Conservation (phyloP, 1,140 invertebrate species). For the Galendromus occidentalis region DNA sequence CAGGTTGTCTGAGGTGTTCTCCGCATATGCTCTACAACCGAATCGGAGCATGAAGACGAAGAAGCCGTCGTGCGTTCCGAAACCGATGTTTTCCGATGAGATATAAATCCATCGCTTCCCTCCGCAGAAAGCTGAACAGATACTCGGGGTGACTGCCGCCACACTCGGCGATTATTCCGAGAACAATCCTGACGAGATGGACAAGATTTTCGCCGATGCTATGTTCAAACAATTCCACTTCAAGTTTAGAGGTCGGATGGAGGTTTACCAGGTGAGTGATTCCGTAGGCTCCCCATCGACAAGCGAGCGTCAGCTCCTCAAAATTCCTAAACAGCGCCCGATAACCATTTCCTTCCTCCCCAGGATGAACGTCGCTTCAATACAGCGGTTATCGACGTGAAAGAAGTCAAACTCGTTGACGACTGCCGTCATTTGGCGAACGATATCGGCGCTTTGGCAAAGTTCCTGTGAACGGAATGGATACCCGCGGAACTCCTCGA, state of each 20-base stretch:
- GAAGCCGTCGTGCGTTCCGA: too few species aligned
- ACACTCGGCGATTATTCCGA: neutral
- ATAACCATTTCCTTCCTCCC: neutral
- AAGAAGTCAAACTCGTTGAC: neutral
- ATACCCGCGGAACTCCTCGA: too few species aligned
- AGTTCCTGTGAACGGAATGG: neutral
- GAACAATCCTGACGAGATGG: neutral
- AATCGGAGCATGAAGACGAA: too few species aligned
- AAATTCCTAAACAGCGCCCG: too few species aligned
- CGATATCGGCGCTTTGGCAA: neutral
- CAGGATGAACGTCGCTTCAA: neutral
- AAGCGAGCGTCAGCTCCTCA: too few species aligned
- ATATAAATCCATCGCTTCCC: too few species aligned
- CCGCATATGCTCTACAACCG: too few species aligned
- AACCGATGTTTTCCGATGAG: too few species aligned
- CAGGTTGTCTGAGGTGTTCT: too few species aligned
- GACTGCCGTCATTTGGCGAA: neutral
- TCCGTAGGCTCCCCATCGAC: too few species aligned
- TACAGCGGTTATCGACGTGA: neutral
- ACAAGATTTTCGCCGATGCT: neutral
- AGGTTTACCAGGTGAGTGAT: neutral
- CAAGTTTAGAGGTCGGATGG: neutral
- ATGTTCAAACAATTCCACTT: conserved; percentile 5
- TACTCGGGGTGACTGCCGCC: neutral
- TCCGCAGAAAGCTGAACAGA: neutral